Evolutionary conservation across 2,888 invertebrate species (phyloP).

Genomic region (Eretmocerus hayati): DNA sequence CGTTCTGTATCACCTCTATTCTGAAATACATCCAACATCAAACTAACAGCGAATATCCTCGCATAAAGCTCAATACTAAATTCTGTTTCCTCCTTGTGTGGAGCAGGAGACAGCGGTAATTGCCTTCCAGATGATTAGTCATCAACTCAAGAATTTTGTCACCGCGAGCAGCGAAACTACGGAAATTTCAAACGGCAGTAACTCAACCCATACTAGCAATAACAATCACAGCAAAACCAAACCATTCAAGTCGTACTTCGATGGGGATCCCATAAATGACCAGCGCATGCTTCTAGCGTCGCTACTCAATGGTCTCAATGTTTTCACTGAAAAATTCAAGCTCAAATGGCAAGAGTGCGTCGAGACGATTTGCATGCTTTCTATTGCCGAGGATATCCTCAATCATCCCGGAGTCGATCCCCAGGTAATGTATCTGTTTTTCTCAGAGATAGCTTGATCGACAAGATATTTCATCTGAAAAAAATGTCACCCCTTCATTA

Average conservation of each 20-base stretch:
- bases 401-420: slow-evolving; percentile 50
- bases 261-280: slow-evolving; percentile 45
- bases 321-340: slow-evolving; percentile 61
- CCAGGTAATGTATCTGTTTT: slow-evolving; percentile 44
- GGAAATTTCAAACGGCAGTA: neutral
- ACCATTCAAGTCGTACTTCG: slow-evolving; percentile 21
- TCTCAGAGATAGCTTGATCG: too few relatives aligned
- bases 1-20: too few relatives aligned
- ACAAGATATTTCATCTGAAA: too few relatives aligned
- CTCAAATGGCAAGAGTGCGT: slow-evolving; percentile 73
- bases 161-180: slow-evolving; percentile 14
- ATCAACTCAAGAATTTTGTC: slow-evolving; percentile 39
- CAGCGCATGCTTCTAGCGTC: slow-evolving; percentile 55
- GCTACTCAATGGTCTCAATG: slow-evolving; percentile 60
- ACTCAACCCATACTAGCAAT: neutral
- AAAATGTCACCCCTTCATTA: too few relatives aligned
- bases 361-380: slow-evolving; percentile 63
- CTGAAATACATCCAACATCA: too few relatives aligned
- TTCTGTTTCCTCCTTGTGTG: too few relatives aligned
- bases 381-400: slow-evolving; percentile 51
- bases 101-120: slow-evolving; percentile 44
- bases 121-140: slow-evolving; percentile 40
- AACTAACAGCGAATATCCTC: too few relatives aligned
- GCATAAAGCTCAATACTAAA: too few relatives aligned
- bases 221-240: slow-evolving; percentile 2